Evolutionary conservation across 2,888 invertebrate species (phyloP).

Genomic region (Psococerastis gibbosa): DNA sequence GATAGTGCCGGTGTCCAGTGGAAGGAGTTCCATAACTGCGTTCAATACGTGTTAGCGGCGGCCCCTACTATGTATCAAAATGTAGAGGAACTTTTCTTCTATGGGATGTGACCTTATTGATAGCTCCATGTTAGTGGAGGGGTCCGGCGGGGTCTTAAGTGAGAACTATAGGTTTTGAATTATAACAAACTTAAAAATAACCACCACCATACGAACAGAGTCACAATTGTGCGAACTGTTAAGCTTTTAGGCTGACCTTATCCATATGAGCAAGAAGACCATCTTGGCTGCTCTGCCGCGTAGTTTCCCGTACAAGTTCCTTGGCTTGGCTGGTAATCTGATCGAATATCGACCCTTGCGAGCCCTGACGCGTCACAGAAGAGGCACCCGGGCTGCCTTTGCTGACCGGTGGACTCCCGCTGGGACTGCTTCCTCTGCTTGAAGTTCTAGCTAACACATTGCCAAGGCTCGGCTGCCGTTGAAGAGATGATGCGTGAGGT

Average conservation of each 20-base stretch:
- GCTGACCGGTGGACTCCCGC: slow-evolving; percentile 14
- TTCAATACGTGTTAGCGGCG: too few relatives aligned
- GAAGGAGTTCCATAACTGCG: too few relatives aligned
- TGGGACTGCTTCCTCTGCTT: slow-evolving; percentile 35
- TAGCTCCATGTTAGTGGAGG: too few relatives aligned
- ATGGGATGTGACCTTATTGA: too few relatives aligned
- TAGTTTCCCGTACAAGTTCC: slow-evolving; percentile 71
- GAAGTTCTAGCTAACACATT: slow-evolving; percentile 41
- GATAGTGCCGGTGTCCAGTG: too few relatives aligned
- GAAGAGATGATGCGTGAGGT: slow-evolving; percentile 33
- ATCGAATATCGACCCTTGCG: slow-evolving; percentile 69
- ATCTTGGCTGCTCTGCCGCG: slow-evolving; percentile 75
- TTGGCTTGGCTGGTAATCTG: slow-evolving; percentile 78
- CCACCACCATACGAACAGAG: too few relatives aligned
- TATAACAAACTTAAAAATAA: too few relatives aligned
- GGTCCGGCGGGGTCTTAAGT: too few relatives aligned
- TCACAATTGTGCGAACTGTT: too few relatives aligned
- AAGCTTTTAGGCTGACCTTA: slow-evolving; percentile 55
- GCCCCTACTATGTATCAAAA: too few relatives aligned
- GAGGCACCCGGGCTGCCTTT: slow-evolving; percentile 19
- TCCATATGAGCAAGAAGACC: slow-evolving; percentile 76
- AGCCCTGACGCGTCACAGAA: slow-evolving; percentile 46
- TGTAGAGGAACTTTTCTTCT: too few relatives aligned
- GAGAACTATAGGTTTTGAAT: too few relatives aligned
- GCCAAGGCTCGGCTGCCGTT: slow-evolving; percentile 38